Evolutionary conservation across 2,113 vertebrate species (phyloP).

Genomic region (Dissostichus mawsoni): DNA sequence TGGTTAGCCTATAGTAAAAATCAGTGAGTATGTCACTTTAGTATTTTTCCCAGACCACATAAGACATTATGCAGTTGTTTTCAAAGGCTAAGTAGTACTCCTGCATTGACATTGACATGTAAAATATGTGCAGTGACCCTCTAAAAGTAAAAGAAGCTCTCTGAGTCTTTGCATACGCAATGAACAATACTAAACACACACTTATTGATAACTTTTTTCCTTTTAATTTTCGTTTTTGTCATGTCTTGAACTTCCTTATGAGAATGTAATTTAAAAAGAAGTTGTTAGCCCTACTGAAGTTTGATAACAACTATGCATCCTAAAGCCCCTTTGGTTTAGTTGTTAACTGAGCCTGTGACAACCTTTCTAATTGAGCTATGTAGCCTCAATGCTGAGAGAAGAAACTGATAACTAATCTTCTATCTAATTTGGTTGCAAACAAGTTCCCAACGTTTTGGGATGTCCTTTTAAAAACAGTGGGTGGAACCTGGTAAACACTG

Average conservation of each 20-base stretch:
- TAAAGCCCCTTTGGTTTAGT: background rate
- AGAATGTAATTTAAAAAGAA: no score
- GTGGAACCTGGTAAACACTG: conserved; percentile 7
- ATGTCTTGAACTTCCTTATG: no score
- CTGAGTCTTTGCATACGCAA: background rate
- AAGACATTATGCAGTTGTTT: background rate
- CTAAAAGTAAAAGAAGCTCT: background rate
- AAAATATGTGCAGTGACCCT: background rate
- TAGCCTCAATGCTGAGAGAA: background rate
- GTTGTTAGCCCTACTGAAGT: background rate
- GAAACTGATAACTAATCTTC: conserved; percentile 3
- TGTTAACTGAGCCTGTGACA: background rate
- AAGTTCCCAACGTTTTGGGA: conserved; percentile 1
- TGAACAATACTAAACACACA: background rate
- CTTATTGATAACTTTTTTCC: no score
- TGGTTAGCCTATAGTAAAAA: background rate
- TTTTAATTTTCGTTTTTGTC: no score
- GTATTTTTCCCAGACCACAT: background rate
- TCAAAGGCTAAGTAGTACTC: background rate
- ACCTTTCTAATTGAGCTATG: no score
- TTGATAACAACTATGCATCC: background rate
- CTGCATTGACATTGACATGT: background rate
- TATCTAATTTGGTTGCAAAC: conserved; percentile 9
- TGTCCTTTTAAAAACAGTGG: conserved; percentile 16
- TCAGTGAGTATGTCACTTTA: background rate